Evolutionary conservation across 2,888 invertebrate species (phyloP), one percentile per base, ranked within the genome.

Genomic region (Cheilosia vulpina): DNA sequence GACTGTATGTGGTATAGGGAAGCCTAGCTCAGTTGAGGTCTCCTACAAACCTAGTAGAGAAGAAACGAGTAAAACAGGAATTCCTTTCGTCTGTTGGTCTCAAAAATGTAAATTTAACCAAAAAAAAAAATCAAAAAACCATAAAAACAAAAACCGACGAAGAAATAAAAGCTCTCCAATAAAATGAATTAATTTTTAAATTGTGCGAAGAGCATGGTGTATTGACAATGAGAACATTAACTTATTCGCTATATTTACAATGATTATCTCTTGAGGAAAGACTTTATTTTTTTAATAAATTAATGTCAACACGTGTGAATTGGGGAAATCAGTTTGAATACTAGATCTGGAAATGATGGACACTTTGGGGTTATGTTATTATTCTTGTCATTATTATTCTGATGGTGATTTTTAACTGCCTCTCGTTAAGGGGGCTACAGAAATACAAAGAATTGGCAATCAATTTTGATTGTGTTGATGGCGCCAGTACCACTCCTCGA

Each of bases 21-120:
- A 75, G 47, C 24, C 53, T 77, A 77, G 45, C 60, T 53, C 17
- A 9, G 41, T n/a, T 66, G 19, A 21, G 60, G 27, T 41, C 62
- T 58, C 60, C 17, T 60, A 41, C 27, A 38, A 45, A 43, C 34
- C 17, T 19, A 15, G 17, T 5, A 60, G 34, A 50, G 13, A 38
- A 38, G 19, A 66, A 77, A 77, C 76, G 21, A 53, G 76, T 68
- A 68, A 77, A 77, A 77, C 76, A 68, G 58, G 68, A 76, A 60
- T 34, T 68, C 60, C 21, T 21, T 50, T 43, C 15, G 60, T 75
- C 47, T 34, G 19, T 52, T 76, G 41, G 66, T 66, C 66, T 19
- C 52, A 66, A 76, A 63, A 76, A 58, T 76, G 38, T 11, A 34
- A 11, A 34, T 11, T 13, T 13, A 4, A 13, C 0, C 1, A 38